Base-by-base conservation (phyloP, 1,140 invertebrate species). In the Uloborus diversus region DNA sequence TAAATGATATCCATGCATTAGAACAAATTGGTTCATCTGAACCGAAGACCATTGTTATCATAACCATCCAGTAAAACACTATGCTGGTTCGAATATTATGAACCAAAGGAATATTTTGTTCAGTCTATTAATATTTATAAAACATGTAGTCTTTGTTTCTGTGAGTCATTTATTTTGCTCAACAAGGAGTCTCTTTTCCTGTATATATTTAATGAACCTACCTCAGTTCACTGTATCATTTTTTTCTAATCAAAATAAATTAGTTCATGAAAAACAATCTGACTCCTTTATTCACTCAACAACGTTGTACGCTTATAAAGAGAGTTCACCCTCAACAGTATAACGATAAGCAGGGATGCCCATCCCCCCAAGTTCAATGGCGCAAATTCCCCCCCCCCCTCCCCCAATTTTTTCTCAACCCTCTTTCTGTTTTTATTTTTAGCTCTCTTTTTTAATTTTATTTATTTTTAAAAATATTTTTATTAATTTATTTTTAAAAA, bases 161-260 rank as follows among this genome's bases (percentile, higher is more conserved):
- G 30, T 65, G 53, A 75, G 71, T 75, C 71, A 76, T 76, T 76
- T 76, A 65, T 65, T 76, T 76, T 76, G 49, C 62, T 76, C 73
- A 65, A 78, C n/a, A 28, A 37, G 65, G 32, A 78, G 32, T 65
- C 53, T 33, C 32, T 49, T 65, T 66, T 35, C 57, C 28, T 78
- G 62, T 42, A 78, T 66, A 75, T 65, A 65, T 78, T 62, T 78
- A 32, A 65, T 78, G 61, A 78, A 78, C 73, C 73, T 78, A 78
- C 73, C 73, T 78, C 73, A 78, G 73, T 75, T 75, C 28, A 30
- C 27, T 73, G 69, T 73, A 73, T 61, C 61, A 33, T 59, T 73
- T 73, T 70, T 47, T 42, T 30, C 25, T 53, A 57, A 70, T 49
- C 51, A n/a, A 53, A 70, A 49, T 70, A 57, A 70, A 70, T 56